Evolutionary conservation across 2,113 vertebrate species (phyloP).

Genomic region (Plecturocebus donacophilus): DNA sequence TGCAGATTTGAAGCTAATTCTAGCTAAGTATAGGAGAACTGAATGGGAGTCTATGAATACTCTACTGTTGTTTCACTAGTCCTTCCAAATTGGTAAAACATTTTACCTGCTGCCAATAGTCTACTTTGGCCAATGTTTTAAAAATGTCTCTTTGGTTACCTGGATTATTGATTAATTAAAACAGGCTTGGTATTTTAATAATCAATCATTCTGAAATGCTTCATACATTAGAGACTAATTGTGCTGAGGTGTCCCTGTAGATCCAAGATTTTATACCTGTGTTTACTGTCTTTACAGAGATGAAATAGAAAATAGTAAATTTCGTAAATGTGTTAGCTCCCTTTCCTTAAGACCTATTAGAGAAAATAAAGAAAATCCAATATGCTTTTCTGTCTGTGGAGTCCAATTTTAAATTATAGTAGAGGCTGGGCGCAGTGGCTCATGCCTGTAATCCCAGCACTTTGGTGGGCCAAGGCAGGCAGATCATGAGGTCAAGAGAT

Average conservation of each 20-base stretch:
- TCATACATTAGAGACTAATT: neutral
- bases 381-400: neutral
- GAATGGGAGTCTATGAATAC: neutral
- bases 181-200: neutral
- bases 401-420: constrained; percentile 7
- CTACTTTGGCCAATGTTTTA: neutral
- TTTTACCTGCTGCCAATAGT: neutral
- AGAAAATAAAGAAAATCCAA: constrained; percentile 21
- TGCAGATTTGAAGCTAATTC: constrained; percentile 6
- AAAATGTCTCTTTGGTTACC: neutral
- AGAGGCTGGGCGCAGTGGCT: neutral
- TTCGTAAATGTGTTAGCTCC: neutral
- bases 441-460: too few species aligned
- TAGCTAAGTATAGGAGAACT: neutral
- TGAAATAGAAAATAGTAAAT: neutral
- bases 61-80: neutral
- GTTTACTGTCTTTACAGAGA: constrained; percentile 17
- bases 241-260: neutral
- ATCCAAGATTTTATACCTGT: constrained; percentile 23
- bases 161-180: constrained; percentile 7
- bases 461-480: too few species aligned
- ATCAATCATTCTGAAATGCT: constrained; percentile 31
- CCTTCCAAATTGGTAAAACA: neutral
- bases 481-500: too few species aligned
- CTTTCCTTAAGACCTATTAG: neutral